Evolutionary conservation across 2,888 invertebrate species (phyloP).

Genomic region (Willowsia nigromaculata): DNA sequence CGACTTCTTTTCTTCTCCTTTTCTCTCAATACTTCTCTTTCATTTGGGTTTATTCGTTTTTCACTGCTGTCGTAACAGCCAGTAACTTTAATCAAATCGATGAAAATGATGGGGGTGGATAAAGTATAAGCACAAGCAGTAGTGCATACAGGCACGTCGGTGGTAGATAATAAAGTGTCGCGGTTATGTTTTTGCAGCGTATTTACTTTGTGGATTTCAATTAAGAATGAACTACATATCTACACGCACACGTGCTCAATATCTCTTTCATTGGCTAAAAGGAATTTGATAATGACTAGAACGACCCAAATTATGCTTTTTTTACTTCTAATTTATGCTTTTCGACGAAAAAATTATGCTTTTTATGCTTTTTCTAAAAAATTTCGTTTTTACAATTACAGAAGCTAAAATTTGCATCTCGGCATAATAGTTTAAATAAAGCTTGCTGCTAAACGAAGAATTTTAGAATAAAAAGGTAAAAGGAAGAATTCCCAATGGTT

Average conservation of each 20-base stretch:
- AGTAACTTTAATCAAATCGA: slow-evolving; percentile 61
- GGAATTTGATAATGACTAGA: no score
- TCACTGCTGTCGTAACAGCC: slow-evolving; percentile 2
- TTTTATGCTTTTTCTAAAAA: no score
- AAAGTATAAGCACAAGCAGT: neutral
- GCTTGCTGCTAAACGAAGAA: no score
- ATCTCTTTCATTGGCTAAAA: neutral
- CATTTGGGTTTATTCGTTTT: neutral
- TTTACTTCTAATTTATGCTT: no score
- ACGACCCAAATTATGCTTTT: no score
- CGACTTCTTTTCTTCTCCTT: slow-evolving; percentile 26
- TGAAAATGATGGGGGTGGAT: slow-evolving; percentile 43
- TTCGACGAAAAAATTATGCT: no score
- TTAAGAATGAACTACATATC: slow-evolving; percentile 37
- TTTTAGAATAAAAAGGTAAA: no score
- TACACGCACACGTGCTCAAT: neutral
- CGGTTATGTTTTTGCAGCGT: neutral
- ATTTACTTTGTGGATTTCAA: slow-evolving; percentile 46
- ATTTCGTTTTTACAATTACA: no score
- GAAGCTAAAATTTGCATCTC: no score
- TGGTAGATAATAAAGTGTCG: slow-evolving; percentile 26
- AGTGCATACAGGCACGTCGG: neutral
- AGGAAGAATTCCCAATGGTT: no score
- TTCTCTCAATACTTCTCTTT: neutral
- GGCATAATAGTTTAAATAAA: no score